Conservation (phyloP, 2,113 vertebrate genomes). For the Thunnus maccoyii region DNA sequence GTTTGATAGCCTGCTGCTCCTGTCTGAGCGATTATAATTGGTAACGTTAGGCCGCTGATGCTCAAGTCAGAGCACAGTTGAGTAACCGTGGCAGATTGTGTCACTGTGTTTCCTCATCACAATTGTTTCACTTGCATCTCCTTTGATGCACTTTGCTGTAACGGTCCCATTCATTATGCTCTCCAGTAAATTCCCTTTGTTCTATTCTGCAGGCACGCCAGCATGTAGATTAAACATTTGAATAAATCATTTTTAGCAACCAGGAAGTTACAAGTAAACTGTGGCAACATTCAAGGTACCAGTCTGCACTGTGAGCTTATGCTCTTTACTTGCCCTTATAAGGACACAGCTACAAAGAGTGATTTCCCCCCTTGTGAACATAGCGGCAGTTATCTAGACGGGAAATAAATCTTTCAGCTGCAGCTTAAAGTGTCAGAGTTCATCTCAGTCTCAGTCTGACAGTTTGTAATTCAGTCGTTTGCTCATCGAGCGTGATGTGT, state of each 20-base stretch:
- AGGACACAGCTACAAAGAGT: conserved; percentile 79
- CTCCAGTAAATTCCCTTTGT: neutral
- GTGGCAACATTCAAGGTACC: conserved; percentile 43
- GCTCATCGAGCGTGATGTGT: neutral
- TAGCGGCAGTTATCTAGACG: conserved; percentile 40
- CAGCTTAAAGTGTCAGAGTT: conserved; percentile 1
- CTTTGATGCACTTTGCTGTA: conserved; percentile 10
- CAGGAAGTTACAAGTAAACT: conserved; percentile 65
- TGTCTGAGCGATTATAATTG: conserved; percentile 43
- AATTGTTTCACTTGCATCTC: neutral
- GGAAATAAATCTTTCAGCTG: conserved; percentile 65
- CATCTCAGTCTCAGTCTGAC: neutral
- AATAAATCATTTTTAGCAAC: conserved; percentile 19
- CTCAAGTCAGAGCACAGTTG: neutral
- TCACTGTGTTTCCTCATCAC: neutral
- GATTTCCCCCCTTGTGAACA: conserved; percentile 33
- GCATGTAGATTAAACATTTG: neutral
- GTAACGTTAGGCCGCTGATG: conserved; percentile 50
- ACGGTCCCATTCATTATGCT: conserved; percentile 27
- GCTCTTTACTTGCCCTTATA: conserved; percentile 85
- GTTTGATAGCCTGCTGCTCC: conserved; percentile 25
- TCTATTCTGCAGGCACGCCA: neutral
- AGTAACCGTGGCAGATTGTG: neutral
- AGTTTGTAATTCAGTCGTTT: neutral
- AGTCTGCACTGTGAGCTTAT: conserved; percentile 12